Base-by-base conservation (phyloP, 2,797 vertebrate species). In the Gephyroberyx darwinii region DNA sequence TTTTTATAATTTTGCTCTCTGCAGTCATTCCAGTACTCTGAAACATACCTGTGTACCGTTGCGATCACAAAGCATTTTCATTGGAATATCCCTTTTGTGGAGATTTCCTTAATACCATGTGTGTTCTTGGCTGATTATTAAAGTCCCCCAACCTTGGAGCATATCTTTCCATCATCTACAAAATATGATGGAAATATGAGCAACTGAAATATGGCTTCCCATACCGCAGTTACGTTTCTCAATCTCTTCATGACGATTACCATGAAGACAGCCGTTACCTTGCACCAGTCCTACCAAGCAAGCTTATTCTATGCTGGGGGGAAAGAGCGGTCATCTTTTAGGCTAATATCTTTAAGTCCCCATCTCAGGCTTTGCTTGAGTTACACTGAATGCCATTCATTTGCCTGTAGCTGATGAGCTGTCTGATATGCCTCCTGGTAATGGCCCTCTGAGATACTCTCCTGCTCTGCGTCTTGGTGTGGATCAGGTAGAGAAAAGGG, bases 311-410 rank as follows among this genome's bases (percentile, higher is more conserved):
- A 65, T 64, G 45, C 60, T 12, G 54, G 9, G 41, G 19, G 45
- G 30, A 80, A 77, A 78, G 59, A 20, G 37, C 39, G 26, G 62
- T 59, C 55, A 85, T 86, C 54, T 69, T 77, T 88, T 81, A 70
- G 50, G 68, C 26, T 76, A 81, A 81, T 81, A 84, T 86, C 69
- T 72, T 71, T 50, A 76, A 47, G 60, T 84, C 57, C 64, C 74
- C 39, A 75, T 87, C 71, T 78, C 35, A 43, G 75, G 31, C 68
- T 69, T 66, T 81, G 65, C 48, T 67, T 63, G 33, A 56, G 59
- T 54, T 39, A 56, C 0, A 0, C 65, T 77, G 54, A 86, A 75
- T 75, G 65, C 22, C 78, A 80, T 86, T 70, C 60, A 80, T 89
- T 74, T 83, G 65, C 1, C 31, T 74, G 47, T 41, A 56, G 59